Base-by-base conservation (phyloP, 2,888 invertebrate species). In the Pandemis cinnamomeana region DNA sequence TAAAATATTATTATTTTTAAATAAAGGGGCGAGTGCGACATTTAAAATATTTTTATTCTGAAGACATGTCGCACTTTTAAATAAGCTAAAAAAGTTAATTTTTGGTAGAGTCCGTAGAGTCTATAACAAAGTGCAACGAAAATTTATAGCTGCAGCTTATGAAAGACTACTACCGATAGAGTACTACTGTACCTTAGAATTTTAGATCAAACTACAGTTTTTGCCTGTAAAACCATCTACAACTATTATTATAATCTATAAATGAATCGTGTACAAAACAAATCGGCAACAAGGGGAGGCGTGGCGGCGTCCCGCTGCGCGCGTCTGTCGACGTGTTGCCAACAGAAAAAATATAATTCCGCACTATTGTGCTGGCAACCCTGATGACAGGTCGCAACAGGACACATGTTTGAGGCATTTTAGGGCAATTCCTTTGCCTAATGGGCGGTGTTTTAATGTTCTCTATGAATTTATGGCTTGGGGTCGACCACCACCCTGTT, bases 341-440 rank as follows among this genome's bases (percentile, higher is more conserved):
- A 92, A 87, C 91, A 89, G 87, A 89, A 86, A 86, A 89, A 91
- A 88, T 85, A 90, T 88, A 92, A 92, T 92, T 91, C 87, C 83
- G 81, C 81, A 82, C 90, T 80, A 90, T 92, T 92, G 92, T 92
- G 79, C 82, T 90, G 86, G 91, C 89, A 91, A 85, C 93, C 91
- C 92, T 87, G 93, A 93, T 92, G 93, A 93, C 93, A 93, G 93
- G 91, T 93, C 93, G 88, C 91, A 80, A 87, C 90, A 88, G 89
- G 92, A 92, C 93, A 93, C 93, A 93, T 93, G 93, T 93, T 92
- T 89, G 86, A 89, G 89, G 91, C 92, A 92, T 92, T 93, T 91
- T 90, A 83, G 92, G 91, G 89, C 92, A 91, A 93, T 93, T 93
- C 89, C 91, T 91, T 85, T 84, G 86, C 84, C 84, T 92, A 93